Evolutionary conservation across 2,797 vertebrate species (phyloP), one percentile per base, ranked within the genome.

Genomic region (Falco peregrinus): DNA sequence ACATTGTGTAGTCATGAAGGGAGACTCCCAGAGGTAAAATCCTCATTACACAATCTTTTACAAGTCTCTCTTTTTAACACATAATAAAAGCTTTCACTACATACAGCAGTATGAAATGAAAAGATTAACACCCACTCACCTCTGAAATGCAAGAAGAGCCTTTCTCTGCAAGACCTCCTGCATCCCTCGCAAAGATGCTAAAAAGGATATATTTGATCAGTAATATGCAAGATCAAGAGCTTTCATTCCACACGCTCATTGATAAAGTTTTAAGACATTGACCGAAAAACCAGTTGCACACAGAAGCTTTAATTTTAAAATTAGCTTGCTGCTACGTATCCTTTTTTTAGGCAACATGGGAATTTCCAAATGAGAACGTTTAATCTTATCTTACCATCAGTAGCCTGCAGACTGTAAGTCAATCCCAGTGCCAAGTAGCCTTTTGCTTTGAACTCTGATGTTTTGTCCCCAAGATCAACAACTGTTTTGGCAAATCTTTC

Each of bases 101-200:
- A 71, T 71, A 92, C 8, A 96, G 87, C 56, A 84, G 33, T 97
- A 97, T 33, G 48, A 97, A 97, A 95, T 82, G 25, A 94, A 97
- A 98, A 97, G 91, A 95, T 89, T 84, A 96, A 96, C 96, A 93
- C 94, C 90, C 90, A 98, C 98, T 97, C 97, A 99, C 99, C 99
- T 99, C 97, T 99, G 99, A 98, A 99, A 99, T 39, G 99, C 99
- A 97, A 99, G 98, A 95, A 99, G 98, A 93, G 99, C 99, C 97
- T 99, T 99, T 98, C 99, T 99, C 98, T 99, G 99, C 95, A 99
- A 99, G 96, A 99, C 98, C 97, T 99, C 99, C 97, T 99, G 99
- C 94, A 98, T 98, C 96, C 99, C 99, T 95, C 99, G 98, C 97
- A 99, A 96, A 45, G 99, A 99, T 41, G 99, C 99, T 99, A 81